phyloP scores from a whole-genome alignment of 2,797 vertebrate genomes.

The Tragopan temminckii region DNA sequence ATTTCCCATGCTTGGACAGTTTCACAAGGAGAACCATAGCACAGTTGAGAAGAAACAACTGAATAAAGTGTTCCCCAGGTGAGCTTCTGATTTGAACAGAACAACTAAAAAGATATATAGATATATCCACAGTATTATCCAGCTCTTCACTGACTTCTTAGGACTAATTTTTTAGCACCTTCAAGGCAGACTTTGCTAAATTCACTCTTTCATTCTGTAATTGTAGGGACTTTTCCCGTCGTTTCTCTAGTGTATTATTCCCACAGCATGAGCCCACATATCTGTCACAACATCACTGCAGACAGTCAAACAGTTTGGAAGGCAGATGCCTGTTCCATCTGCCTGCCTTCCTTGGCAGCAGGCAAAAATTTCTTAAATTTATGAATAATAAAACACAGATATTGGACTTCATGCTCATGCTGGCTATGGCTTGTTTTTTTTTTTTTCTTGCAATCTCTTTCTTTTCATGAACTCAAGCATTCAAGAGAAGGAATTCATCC shows the following conservation, averaged over 20 bases:
- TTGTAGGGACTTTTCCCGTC: neutral
- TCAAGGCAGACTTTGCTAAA: neutral
- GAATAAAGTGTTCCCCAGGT: neutral
- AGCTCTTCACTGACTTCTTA: neutral
- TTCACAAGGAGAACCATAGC: neutral
- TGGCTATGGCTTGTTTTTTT: neutral
- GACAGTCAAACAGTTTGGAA: constrained; percentile 2
- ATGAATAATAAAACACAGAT: constrained; percentile 12
- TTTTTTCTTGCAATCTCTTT: neutral
- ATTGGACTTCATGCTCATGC: neutral
- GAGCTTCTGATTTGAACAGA: neutral
- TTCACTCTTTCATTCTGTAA: neutral
- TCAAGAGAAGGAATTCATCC: neutral
- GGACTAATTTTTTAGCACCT: neutral
- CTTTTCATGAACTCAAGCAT: neutral
- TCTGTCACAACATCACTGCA: neutral
- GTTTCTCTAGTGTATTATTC: neutral
- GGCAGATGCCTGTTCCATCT: constrained; percentile 13
- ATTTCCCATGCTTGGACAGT: too few species aligned
- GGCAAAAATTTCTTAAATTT: constrained; percentile 2
- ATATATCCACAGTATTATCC: neutral
- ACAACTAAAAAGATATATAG: neutral
- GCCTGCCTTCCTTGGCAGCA: neutral
- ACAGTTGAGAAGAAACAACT: neutral
- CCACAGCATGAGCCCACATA: neutral